Evolutionary conservation across 2,888 invertebrate genomes (phyloP), one percentile per base, ranked within the genome.

Genomic region (Conchocele bisecta): DNA sequence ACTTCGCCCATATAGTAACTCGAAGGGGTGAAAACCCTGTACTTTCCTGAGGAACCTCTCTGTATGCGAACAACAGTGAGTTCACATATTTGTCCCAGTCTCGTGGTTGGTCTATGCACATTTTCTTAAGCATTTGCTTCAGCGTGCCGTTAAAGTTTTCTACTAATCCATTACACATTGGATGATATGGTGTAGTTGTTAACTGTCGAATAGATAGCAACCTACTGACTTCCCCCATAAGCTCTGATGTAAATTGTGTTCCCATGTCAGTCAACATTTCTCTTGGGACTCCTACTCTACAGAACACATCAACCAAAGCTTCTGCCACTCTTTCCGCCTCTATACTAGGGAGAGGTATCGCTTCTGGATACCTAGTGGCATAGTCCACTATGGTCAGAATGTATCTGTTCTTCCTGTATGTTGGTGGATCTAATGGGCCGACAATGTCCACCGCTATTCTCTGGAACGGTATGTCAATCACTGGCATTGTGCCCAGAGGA

Each of bases 241-340:
- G 35, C 3, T 65, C 63, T 11, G 75, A 74, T 2, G 67, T 75
- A 48, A 80, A 82, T 46, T 80, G 82, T 6, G 73, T 64, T 5
- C 80, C 82, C 28, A 59, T 50, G 46, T 84, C 82, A 33, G 65
- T 74, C 20, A 85, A 50, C 13, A 84, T 66, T 58, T 80, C 75
- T 26, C 44, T 37, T 1, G 81, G 81, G 1, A 78, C 15, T 17
- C 79, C 76, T 11, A 74, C 39, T 26, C 79, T 20, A 5, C 57
- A 41, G 48, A 58, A 81, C n/a, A 82, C 65, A 24, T 67, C 64
- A 3, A 78, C 26, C 24, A 84, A 46, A 0, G 75, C 79, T 42
- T 83, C 81, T 5, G 78, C 81, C 11, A 79, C 75, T 15, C 48
- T 28, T 41, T 69, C 79, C 6, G 79, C 54, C 13, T 75, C 77